Evolutionary conservation across 1,140 invertebrate species (phyloP).

Genomic region (Tetramorium parvispinum): DNA sequence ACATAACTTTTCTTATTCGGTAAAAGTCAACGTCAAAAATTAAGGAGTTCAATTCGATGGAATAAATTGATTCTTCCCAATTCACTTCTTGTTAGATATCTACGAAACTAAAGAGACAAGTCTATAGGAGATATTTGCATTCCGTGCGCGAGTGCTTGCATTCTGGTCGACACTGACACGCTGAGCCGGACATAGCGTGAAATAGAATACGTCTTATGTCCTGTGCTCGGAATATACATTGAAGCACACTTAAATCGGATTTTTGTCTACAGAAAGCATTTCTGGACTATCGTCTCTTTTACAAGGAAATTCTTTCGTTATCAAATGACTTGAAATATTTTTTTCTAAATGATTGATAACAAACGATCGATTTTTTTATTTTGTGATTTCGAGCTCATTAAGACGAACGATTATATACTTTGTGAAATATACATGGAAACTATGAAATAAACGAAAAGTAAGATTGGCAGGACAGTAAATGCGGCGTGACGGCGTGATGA

Average conservation of each 20-base stretch:
- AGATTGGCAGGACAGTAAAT: slow-evolving; percentile 23
- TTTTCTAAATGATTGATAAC: background rate
- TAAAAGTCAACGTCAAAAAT: background rate
- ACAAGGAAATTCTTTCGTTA: background rate
- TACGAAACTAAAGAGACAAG: background rate
- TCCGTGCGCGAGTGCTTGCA: background rate
- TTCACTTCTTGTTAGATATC: background rate
- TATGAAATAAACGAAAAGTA: slow-evolving; percentile 25
- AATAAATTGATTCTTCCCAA: background rate
- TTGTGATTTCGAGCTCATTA: background rate
- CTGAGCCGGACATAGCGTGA: slow-evolving; percentile 38
- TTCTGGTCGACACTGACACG: slow-evolving; percentile 33
- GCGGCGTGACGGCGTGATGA: slow-evolving; percentile 57
- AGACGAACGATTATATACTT: background rate
- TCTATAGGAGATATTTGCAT: background rate
- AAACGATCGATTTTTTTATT: background rate
- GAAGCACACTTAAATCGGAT: background rate
- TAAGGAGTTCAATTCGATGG: background rate
- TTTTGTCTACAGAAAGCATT: background rate
- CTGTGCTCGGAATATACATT: background rate
- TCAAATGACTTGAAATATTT: background rate
- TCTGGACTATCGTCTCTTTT: background rate
- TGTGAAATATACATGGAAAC: background rate
- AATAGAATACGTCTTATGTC: slow-evolving; percentile 28
- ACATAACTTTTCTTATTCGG: background rate